phyloP scores from a whole-genome alignment of 2,888 invertebrate species.

The Eledone cirrhosa region DNA sequence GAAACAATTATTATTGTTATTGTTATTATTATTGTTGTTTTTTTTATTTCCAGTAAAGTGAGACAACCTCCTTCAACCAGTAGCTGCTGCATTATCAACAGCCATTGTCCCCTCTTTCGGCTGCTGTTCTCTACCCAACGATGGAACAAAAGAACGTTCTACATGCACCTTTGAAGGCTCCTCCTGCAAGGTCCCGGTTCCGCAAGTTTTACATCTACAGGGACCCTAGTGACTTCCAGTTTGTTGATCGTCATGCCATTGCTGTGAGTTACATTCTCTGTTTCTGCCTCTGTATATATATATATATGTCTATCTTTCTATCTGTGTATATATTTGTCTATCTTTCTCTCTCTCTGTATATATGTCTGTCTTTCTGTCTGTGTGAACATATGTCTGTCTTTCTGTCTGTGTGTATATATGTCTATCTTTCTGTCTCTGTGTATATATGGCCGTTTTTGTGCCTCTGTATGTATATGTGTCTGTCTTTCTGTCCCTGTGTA shows the following conservation, averaged over 20 bases:
- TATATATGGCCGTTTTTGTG: too few species aligned
- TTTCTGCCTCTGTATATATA: background rate
- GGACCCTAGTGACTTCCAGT: conserved; percentile 62
- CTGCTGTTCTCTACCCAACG: conserved; percentile 47
- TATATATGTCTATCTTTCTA: background rate
- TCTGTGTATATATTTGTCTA: too few species aligned
- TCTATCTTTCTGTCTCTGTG: too few species aligned
- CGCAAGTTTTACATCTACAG: conserved; percentile 65
- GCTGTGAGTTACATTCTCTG: conserved; percentile 49
- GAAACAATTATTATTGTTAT: background rate
- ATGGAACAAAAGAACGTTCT: conserved; percentile 57
- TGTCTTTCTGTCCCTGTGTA: too few species aligned
- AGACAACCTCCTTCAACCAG: background rate
- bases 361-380: too few species aligned
- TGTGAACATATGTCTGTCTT: too few species aligned
- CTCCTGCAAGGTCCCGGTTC: conserved; percentile 63
- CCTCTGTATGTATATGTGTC: too few species aligned
- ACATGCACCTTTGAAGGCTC: conserved; percentile 49
- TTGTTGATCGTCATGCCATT: conserved; percentile 64
- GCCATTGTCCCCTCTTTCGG: conserved; percentile 8
- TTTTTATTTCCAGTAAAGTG: conserved; percentile 5
- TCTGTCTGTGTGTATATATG: too few species aligned
- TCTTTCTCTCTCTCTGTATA: too few species aligned
- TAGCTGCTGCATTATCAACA: background rate
- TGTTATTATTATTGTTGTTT: background rate